A percentile compares a stretch with the other conserved stretches of the same genome.
phyloP scores from a whole-genome alignment of 1,140 invertebrate genomes.

The Drosophila lini region DNA sequence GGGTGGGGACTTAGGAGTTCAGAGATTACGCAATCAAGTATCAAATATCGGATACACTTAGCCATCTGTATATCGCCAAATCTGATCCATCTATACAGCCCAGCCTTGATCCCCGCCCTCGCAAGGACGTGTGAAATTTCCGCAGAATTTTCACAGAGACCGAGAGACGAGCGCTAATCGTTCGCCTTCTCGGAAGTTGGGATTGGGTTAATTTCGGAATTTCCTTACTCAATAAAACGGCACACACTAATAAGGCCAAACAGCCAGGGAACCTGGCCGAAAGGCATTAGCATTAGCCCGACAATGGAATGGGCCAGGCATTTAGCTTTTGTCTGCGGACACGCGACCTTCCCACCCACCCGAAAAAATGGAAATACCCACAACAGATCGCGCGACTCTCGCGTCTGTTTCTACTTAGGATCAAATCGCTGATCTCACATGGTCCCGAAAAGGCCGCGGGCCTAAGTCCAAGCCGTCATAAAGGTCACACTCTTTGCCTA shows the following conservation, averaged over 20 bases:
- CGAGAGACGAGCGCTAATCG: constrained; percentile 60
- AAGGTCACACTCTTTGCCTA: constrained; percentile 74
- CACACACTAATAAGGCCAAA: constrained; percentile 77
- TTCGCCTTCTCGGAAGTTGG: constrained; percentile 67
- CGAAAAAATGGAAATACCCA: constrained; percentile 59
- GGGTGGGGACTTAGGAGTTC: constrained; percentile 46
- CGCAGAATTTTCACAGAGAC: constrained; percentile 72
- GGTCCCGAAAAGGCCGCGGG: constrained; percentile 28
- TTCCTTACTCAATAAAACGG: constrained; percentile 69
- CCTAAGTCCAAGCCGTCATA: constrained; percentile 29
- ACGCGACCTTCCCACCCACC: constrained; percentile 65
- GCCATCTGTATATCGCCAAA: constrained; percentile 49
- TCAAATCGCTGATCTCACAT: constrained; percentile 14
- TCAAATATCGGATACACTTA: constrained; percentile 42
- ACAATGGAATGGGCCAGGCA: constrained; percentile 64
- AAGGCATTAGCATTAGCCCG: constrained; percentile 73
- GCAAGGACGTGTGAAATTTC: constrained; percentile 78
- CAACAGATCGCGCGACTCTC: constrained; percentile 23
- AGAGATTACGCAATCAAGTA: constrained; percentile 76
- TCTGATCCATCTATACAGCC: constrained; percentile 19
- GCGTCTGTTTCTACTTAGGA: constrained; percentile 77
- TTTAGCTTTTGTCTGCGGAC: constrained; percentile 73
- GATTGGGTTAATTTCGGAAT: constrained; percentile 71
- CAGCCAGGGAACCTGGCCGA: constrained; percentile 48
- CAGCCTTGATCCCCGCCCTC: constrained; percentile 47